phyloP scores from a whole-genome alignment of 2,888 invertebrate genomes.

The Campaea margaritaria region DNA sequence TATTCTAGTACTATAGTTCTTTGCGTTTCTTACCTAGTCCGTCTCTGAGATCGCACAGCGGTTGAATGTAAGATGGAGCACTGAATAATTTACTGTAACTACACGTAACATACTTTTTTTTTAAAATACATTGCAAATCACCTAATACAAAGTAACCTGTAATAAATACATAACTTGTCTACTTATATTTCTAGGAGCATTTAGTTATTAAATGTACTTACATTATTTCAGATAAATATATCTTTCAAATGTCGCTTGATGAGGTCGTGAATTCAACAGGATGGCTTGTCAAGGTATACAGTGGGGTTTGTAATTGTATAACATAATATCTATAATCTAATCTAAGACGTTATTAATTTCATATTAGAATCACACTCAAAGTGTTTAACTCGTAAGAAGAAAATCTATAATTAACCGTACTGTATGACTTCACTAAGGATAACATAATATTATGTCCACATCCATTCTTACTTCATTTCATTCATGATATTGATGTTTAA shows the following conservation, averaged over 20 bases:
- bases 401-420: no score
- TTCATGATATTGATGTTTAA: not conserved
- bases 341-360: no score
- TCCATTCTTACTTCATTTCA: not conserved
- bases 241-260: constrained; percentile 71
- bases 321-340: no score
- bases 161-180: not conserved
- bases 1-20: constrained; percentile 15
- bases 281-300: constrained; percentile 80
- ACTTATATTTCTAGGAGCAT: no score
- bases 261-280: constrained; percentile 80
- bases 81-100: not conserved
- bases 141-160: no score
- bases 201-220: no score
- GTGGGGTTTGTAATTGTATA: constrained; percentile 36
- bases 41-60: constrained; percentile 25
- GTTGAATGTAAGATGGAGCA: not conserved
- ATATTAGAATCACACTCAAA: no score
- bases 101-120: no score
- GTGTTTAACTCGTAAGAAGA: no score
- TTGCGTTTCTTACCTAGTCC: constrained; percentile 1
- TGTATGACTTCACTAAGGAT: no score
- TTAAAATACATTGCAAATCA: no score
- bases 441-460: no score
- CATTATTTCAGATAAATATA: constrained; percentile 58